Evolutionary conservation across 37 sponge, comb jelly and placozoan genomes (phyloP).

Genomic region (Oscarella lobularis): DNA sequence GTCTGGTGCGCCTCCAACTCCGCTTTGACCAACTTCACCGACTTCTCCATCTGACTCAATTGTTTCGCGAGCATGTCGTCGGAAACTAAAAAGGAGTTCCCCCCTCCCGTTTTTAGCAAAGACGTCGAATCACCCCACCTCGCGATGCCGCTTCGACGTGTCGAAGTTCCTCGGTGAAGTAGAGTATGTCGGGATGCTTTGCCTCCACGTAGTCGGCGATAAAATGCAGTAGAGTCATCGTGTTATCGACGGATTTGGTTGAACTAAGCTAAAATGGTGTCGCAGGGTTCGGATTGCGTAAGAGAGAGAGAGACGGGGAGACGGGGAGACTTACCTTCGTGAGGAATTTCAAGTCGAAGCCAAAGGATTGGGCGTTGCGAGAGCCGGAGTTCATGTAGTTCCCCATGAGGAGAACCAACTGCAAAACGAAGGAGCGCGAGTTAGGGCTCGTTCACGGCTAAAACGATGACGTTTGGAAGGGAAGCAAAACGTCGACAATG

Average conservation of each 20-base stretch:
- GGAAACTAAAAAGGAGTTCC: constrained; percentile 6
- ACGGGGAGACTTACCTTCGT: constrained; percentile 74
- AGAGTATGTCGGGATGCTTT: constrained; percentile 58
- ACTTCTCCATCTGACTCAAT: constrained; percentile 19
- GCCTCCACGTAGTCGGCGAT: constrained; percentile 61
- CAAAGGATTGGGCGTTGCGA: constrained; percentile 73
- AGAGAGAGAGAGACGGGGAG: too few relatives aligned
- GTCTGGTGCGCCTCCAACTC: constrained; percentile 19
- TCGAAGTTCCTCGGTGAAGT: constrained; percentile 55
- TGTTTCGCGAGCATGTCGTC: constrained; percentile 22
- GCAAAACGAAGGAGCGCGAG: too few relatives aligned
- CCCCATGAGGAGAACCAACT: constrained; percentile 87
- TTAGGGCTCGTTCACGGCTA: too few relatives aligned
- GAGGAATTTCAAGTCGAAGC: constrained; percentile 88
- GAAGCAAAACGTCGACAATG: too few relatives aligned
- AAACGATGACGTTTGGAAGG: not conserved
- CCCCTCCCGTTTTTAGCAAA: not conserved
- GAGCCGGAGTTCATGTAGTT: constrained; percentile 98
- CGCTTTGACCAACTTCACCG: constrained; percentile 6
- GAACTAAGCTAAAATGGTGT: not conserved
- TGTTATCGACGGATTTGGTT: constrained; percentile 87
- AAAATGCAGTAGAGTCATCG: constrained; percentile 89
- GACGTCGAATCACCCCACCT: constrained; percentile 24
- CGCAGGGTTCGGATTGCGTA: not conserved
- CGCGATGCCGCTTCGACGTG: constrained; percentile 66